Base-by-base conservation (phyloP, 2,797 vertebrate species). In the Leptatherina wallacei region DNA sequence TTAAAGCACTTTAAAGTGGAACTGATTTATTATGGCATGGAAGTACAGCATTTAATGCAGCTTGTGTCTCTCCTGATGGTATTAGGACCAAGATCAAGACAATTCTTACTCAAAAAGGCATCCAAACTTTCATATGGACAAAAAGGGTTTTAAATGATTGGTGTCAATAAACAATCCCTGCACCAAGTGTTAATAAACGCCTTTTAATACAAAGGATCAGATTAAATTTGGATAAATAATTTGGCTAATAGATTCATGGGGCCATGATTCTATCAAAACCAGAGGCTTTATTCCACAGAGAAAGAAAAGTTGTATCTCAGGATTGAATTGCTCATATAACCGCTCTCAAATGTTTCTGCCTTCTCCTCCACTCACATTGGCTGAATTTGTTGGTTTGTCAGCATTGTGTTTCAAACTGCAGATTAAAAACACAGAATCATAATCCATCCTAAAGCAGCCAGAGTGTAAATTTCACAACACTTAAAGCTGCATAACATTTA, bases 341-440 rank as follows among this genome's bases (percentile, higher is more conserved):
- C 8, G 1, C 10, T 24, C 49, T 11, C 10, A 22, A n/a, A n/a
- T 22, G 10, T 4, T 4, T 29, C 24, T 54, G 9, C 52, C 9
- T 6, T 29, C 18, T 20, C 42, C 42, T 44, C 6, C 18, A 20
- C 42, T 44, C 42, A 20, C 42, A 44, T 16, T 54, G 52, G 52
- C 52, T 29, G 11, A 20, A 47, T 1, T 12, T 24, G 49, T 24
- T 22, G 9, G 4, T 29, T 29, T 29, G 24, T 27, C 24, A 14
- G n/a, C 42, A 20, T 49, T 55, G 10, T 20, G 29, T 63, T 56
- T 65, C 36, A 54, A 2, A 47, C 10, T 30, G 36, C 61, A 69
- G 63, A 76, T 71, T 66, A 65, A 73, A 69, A 65, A 65, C 33
- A 35, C 0, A 51, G 35, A 0, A 49, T 30, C 51, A 20, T 70